phyloP scores from a whole-genome alignment of 2,888 invertebrate genomes.

The Leptinotarsa juncta region DNA sequence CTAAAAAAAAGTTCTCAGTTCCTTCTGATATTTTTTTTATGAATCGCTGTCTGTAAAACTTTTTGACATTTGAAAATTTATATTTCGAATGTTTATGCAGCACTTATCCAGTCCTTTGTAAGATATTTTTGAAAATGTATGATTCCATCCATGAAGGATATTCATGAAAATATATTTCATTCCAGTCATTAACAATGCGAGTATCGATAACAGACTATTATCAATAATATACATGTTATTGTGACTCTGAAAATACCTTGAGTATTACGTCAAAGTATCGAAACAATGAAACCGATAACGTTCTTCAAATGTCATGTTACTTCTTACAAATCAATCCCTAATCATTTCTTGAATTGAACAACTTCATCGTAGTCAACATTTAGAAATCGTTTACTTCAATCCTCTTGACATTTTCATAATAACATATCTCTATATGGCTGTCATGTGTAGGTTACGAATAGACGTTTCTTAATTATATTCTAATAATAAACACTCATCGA shows the following conservation, averaged over 20 bases:
- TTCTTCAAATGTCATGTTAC: slow-evolving; percentile 36
- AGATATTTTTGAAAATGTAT: no score
- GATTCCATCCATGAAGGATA: no score
- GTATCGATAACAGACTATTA: not conserved
- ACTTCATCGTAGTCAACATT: slow-evolving; percentile 30
- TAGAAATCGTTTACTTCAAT: slow-evolving; percentile 44
- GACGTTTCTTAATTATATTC: slow-evolving; percentile 37
- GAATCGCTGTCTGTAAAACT: no score
- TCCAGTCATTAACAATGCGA: not conserved
- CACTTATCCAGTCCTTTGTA: no score
- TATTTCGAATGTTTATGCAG: no score
- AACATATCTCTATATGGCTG: slow-evolving; percentile 27
- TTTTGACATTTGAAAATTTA: no score
- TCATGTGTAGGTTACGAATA: slow-evolving; percentile 25
- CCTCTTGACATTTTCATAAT: slow-evolving; percentile 39
- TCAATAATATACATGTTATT: not conserved
- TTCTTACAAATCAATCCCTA: slow-evolving; percentile 42
- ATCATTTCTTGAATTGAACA: slow-evolving; percentile 17
- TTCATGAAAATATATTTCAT: no score
- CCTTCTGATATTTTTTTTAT: no score
- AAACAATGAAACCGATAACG: slow-evolving; percentile 35
- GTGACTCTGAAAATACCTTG: not conserved
- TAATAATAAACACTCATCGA: slow-evolving; percentile 5
- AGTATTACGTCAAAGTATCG: slow-evolving; percentile 7
- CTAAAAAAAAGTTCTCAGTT: no score